phyloP scores from a whole-genome alignment of 2,113 vertebrate species.

The Strigops habroptila region DNA sequence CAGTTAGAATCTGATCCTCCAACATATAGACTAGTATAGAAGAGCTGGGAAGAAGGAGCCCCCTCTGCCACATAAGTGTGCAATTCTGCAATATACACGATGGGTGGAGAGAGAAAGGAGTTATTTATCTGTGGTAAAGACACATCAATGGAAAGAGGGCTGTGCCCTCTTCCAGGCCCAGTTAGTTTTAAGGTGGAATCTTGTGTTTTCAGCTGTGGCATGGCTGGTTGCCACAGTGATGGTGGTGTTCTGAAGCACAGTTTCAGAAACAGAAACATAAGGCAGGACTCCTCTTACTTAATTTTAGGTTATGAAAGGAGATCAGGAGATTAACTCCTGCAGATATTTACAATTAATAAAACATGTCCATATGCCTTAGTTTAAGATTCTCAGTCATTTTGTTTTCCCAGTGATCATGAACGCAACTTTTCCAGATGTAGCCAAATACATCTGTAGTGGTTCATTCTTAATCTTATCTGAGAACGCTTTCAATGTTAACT shows the following conservation, averaged over 20 bases:
- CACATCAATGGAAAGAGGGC: background rate
- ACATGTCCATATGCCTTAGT: rapidly evolving
- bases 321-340: background rate
- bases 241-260: background rate
- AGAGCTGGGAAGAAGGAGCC: background rate
- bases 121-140: background rate
- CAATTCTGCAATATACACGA: background rate
- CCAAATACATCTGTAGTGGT: background rate
- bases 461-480: background rate
- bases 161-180: background rate
- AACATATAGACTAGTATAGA: background rate
- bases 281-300: background rate
- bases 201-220: background rate
- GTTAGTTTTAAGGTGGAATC: background rate
- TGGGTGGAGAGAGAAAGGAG: background rate
- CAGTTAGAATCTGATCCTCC: background rate
- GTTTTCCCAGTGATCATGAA: background rate
- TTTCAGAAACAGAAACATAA: background rate
- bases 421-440: background rate
- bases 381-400: background rate
- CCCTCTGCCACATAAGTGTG: background rate
- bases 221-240: rapidly evolving
- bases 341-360: background rate
- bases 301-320: background rate
- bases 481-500: background rate